A percentile compares a stretch with the other conserved stretches of the same genome.
Conservation (phyloP, 1,140 invertebrate genomes). For the Trichonephila clavipes region DNA sequence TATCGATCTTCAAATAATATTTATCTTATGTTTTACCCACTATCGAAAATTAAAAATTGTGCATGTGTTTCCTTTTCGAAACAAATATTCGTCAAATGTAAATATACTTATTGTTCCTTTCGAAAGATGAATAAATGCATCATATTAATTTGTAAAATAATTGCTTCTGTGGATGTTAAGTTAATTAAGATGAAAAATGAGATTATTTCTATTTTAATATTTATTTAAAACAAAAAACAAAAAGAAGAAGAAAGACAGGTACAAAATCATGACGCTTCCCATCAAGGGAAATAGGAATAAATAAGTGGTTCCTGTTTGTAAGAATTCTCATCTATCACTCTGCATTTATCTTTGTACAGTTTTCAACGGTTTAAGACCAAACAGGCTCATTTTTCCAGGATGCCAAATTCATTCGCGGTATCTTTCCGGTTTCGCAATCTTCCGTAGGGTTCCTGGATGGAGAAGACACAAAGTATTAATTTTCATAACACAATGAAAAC, state of each 20-base stretch:
- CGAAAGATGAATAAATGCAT: too few species aligned
- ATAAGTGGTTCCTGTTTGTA: not conserved
- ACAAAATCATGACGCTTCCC: not conserved
- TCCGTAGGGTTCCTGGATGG: constrained; percentile 67
- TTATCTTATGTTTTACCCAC: too few species aligned
- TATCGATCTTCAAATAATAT: too few species aligned
- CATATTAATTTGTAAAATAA: too few species aligned
- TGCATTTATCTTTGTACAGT: not conserved
- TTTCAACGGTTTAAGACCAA: constrained; percentile 42
- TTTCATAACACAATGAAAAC: too few species aligned
- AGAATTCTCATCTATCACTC: not conserved
- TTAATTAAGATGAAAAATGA: too few species aligned
- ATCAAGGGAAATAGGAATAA: not conserved
- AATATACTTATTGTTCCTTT: too few species aligned
- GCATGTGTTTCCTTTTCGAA: too few species aligned
- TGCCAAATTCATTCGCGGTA: constrained; percentile 59
- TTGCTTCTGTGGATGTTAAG: too few species aligned
- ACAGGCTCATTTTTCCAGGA: constrained; percentile 73
- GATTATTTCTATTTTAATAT: too few species aligned
- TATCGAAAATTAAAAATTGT: too few species aligned
- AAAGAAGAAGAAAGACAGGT: not conserved
- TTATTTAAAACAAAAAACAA: not conserved
- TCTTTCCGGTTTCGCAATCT: constrained; percentile 43
- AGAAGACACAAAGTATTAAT: not conserved
- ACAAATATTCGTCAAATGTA: too few species aligned